Evolutionary conservation across 2,888 invertebrate species (phyloP), one percentile per base, ranked within the genome.

Genomic region (Apamea crenata): DNA sequence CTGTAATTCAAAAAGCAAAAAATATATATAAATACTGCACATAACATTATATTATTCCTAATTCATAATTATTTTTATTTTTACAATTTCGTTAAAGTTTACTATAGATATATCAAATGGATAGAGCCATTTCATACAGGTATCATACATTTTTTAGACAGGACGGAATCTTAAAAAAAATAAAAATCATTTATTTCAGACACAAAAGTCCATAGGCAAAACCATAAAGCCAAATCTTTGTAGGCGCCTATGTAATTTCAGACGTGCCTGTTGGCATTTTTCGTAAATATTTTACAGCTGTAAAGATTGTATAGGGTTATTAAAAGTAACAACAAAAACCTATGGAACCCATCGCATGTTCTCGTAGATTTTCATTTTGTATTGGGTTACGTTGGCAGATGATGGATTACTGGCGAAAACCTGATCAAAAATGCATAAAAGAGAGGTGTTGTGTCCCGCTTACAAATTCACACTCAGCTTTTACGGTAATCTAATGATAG

Each of bases 371-470:
- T 63, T 63, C n/a, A 74, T 63, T 68, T 75, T 68, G 5, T 81
- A 18, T 44, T 40, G n/a, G 40, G 21, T 40, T 1, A 29, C 47
- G 16, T 16, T 56, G 47, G 53, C 61, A 80, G 5, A 29, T 69
- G 82, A 80, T 47, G 53, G 76, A 80, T 82, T 47, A 69, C 75
- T n/a, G 53, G 7, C 63, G 7, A 47, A 25, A 77, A 83, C 59
- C 53, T 59, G 59, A 82, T 77, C 21, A 76, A 69, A 82, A 65
- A 69, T 56, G 56, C 32, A 75, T 44, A 67, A 32, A 74, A 53
- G 16, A 44, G n/a, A 44, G 40, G 53, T n/a, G n/a, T n/a, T 47
- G 7, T 21, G 14, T 25, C 8, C 44, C 21, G n/a, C 10, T 56
- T 36, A 67, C 16, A 36, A 56, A 63, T 53, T 50, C 16, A 44